Base-by-base conservation (phyloP, 2,113 vertebrate genomes). In the Odontesthes bonariensis region DNA sequence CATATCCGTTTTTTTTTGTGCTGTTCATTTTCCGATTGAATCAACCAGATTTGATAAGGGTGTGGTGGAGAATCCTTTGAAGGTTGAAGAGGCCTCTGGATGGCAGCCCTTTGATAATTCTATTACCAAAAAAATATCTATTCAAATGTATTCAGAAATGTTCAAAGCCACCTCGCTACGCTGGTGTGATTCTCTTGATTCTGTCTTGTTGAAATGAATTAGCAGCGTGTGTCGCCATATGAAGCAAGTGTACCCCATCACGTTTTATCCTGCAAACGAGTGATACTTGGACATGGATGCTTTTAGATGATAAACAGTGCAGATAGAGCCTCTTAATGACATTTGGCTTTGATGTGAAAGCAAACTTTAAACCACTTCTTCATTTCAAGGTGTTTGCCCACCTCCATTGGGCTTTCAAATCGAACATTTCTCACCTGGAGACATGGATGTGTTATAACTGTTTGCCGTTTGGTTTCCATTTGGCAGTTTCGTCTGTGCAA, bases 81-180 rank as follows among this genome's bases (percentile, higher is more conserved):
- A 71, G 82, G 54, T 54, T 61, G 14, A 53, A 22, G 70, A 65
- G 75, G 75, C 69, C 35, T 23, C 23, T 14, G 51, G 12, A 75
- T 7, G 19, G 42, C 38, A 31, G 42, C 14, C 27, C 42, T 72
- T 81, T 81, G 51, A 81, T 31, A 52, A 73, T 87, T 5, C 4
- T 14, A 58, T 77, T 58, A 56, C n/a, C 27, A 10, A 14, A 35
- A 51, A 13, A 61, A 73, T 14, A 83, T 70, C n/a, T 68, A 84
- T 83, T 87, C 3, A 87, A 71, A 90, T 85, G 68, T 70, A 80
- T 85, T 83, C 69, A 69, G 13, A 20, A 12, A 67, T n/a, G 61
- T 87, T 84, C 72, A 79, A 83, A 68, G 69, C 53, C 55, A 8
- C 31, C 38, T 31, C 53, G 53, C 53, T 57, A 38, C 55, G 1